Percentiles rank a stretch among this genome's conserved stretches.
These are phyloP conservation scores for Halcyon smyrnensis DNA, from an alignment of 2,797 vertebrate genomes.

Conservation along the genomic window DNA sequence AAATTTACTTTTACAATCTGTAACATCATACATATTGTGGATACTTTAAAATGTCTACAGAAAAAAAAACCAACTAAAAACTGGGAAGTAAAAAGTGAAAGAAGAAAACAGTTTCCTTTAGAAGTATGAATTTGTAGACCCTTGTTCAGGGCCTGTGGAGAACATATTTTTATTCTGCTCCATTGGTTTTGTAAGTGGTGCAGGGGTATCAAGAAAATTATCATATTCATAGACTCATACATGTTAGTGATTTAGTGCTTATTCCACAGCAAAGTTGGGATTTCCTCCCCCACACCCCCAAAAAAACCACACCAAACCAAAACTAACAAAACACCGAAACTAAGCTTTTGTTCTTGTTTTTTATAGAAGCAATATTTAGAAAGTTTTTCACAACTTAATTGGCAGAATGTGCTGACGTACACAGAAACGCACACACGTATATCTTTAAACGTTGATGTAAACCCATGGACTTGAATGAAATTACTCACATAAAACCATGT, in stretches of 20 bases:
- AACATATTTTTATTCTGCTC: background rate
- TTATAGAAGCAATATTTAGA: background rate
- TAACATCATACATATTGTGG: background rate
- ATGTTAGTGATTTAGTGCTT: background rate
- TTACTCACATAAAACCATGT: background rate
- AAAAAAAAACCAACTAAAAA: background rate
- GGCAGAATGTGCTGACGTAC: background rate
- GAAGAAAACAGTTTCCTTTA: background rate
- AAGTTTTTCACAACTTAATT: background rate
- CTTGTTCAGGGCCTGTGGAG: background rate
- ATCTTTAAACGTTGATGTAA: background rate
- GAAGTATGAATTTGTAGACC: background rate
- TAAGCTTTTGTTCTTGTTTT: background rate
- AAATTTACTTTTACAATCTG: background rate
- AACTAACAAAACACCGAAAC: background rate
- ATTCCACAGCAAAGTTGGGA: background rate
- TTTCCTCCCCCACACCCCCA: background rate
- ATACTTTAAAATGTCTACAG: background rate
- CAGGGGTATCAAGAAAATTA: background rate
- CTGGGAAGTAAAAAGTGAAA: background rate
- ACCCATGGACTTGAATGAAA: background rate
- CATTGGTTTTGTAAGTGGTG: background rate
- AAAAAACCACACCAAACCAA: background rate
- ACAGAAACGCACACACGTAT: background rate
- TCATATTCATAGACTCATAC: background rate